Conservation (phyloP, 2,888 invertebrate species). For the Meiosimyza platycephala region DNA sequence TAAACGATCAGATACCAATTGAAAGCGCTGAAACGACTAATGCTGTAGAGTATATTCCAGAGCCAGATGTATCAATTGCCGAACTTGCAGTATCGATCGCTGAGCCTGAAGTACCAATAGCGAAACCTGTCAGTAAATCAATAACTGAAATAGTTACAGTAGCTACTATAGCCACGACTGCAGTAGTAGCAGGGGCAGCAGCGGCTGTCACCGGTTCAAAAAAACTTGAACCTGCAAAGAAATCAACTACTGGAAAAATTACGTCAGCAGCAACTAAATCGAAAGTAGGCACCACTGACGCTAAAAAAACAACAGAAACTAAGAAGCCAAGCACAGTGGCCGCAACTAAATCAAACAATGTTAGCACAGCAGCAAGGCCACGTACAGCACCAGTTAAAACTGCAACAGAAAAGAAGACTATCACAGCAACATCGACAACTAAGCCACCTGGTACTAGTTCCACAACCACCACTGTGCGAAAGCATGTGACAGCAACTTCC, state of each 20-base stretch:
- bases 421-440: slow-evolving; percentile 23
- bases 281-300: slow-evolving; percentile 35
- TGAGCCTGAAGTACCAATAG: not conserved
- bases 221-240: slow-evolving; percentile 36
- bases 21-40: not conserved
- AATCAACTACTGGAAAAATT: slow-evolving; percentile 11
- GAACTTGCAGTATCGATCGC: not conserved
- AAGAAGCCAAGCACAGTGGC: slow-evolving; percentile 45
- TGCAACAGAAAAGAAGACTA: slow-evolving; percentile 18
- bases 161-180: slow-evolving; percentile 39
- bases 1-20: not conserved
- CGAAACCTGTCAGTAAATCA: slow-evolving; percentile 21
- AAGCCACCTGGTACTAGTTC: slow-evolving; percentile 22
- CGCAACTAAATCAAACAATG: slow-evolving; percentile 36
- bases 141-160: slow-evolving; percentile 19
- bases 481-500: slow-evolving; percentile 33
- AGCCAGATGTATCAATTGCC: not conserved
- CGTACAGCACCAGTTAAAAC: slow-evolving; percentile 53
- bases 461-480: slow-evolving; percentile 39
- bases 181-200: slow-evolving; percentile 27
- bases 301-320: slow-evolving; percentile 41
- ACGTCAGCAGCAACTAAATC: slow-evolving; percentile 36
- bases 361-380: slow-evolving; percentile 48
- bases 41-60: not conserved
- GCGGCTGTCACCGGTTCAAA: slow-evolving; percentile 24